Conservation (phyloP, 2,888 invertebrate species). For the Gortyna flavago region DNA sequence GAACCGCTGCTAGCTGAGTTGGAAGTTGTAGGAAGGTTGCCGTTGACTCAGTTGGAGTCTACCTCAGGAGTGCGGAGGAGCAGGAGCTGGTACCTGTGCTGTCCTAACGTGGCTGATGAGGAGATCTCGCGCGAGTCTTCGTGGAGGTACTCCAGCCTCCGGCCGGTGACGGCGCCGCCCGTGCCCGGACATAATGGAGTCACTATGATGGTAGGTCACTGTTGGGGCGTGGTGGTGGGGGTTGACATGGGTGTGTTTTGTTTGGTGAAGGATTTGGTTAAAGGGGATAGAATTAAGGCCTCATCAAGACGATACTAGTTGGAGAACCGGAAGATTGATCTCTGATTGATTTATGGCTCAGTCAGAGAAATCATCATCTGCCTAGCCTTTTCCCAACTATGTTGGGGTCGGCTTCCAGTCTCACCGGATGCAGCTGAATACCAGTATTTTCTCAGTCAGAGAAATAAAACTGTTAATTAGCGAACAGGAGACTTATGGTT, state of each 20-base stretch:
- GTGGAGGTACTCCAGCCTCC: conserved; percentile 85
- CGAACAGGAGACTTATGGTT: too few species aligned
- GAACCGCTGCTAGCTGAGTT: conserved; percentile 84
- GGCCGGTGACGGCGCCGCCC: conserved; percentile 85
- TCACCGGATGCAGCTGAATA: too few species aligned
- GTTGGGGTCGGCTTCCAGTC: too few species aligned
- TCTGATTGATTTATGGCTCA: too few species aligned
- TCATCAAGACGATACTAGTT: not conserved
- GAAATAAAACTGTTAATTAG: too few species aligned
- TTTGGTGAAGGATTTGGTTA: conserved; percentile 10
- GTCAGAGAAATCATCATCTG: too few species aligned
- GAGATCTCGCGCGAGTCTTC: conserved; percentile 84
- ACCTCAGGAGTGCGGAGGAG: conserved; percentile 87
- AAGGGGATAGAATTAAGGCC: not conserved
- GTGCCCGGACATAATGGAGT: conserved; percentile 78
- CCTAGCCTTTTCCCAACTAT: too few species aligned
- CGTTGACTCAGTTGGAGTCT: conserved; percentile 81
- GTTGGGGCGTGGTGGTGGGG: not conserved
- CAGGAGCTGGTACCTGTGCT: conserved; percentile 91
- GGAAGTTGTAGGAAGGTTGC: conserved; percentile 83
- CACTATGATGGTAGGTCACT: conserved; percentile 70
- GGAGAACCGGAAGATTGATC: too few species aligned
- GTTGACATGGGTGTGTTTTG: fast-evolving
- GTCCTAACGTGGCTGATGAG: conserved; percentile 85
- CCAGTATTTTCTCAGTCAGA: too few species aligned